Percentiles rank a stretch among this genome's conserved stretches.
These are phyloP conservation scores for Bubo scandiacus DNA, from an alignment of 2,113 vertebrate species.

Conservation along the genomic window DNA sequence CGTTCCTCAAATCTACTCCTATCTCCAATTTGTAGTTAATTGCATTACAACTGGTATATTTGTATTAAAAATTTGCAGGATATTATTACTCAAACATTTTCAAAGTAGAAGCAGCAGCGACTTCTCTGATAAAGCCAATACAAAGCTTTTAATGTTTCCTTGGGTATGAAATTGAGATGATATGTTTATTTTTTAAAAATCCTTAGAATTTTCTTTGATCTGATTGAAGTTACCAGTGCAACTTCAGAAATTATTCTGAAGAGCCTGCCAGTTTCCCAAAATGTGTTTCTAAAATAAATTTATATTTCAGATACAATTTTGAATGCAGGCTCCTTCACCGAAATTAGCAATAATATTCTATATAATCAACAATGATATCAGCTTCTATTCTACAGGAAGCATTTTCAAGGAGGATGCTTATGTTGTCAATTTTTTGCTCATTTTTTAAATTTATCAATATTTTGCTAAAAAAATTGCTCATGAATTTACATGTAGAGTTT, in stretches of 20 bases:
- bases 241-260: not conserved
- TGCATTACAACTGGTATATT: not conserved
- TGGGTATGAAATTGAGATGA: not conserved
- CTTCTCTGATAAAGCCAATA: not conserved
- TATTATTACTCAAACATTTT: conserved; percentile 1
- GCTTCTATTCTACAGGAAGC: not conserved
- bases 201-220: not conserved
- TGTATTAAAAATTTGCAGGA: conserved; percentile 15
- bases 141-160: not conserved
- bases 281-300: not conserved
- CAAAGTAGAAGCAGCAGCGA: not conserved
- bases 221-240: not conserved
- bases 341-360: not conserved
- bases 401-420: not conserved
- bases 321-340: not conserved
- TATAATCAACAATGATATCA: not conserved
- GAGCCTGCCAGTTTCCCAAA: not conserved
- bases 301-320: not conserved
- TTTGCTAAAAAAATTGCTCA: not conserved
- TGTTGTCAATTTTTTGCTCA: not conserved
- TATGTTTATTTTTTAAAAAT: not conserved
- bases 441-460: not conserved
- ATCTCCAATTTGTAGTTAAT: conserved; percentile 26
- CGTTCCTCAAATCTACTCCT: not conserved
- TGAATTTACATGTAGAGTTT: not conserved